These are phyloP conservation scores for Eurystomus glaucurus DNA, from an alignment of 2,797 vertebrate species.

Conservation along the genomic window DNA sequence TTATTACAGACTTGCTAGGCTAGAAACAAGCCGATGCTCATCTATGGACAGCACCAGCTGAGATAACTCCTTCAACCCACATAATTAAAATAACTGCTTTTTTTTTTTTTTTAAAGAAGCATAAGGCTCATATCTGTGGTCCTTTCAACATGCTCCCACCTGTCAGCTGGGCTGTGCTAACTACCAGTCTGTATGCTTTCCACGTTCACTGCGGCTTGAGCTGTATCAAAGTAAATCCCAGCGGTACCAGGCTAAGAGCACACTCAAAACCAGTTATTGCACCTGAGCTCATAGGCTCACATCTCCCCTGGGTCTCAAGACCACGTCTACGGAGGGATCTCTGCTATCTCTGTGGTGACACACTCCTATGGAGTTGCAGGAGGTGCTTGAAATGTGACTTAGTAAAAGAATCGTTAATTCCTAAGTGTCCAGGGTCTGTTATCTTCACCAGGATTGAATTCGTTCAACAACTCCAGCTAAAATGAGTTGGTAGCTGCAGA, in stretches of 20 bases:
- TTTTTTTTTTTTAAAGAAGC: background rate
- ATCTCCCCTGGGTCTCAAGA: background rate
- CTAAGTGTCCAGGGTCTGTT: accelerated
- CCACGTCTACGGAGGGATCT: background rate
- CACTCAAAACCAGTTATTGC: background rate
- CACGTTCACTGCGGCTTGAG: accelerated
- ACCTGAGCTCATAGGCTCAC: background rate
- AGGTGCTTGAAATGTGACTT: background rate
- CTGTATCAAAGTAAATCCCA: background rate
- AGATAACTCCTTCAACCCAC: background rate
- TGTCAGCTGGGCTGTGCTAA: background rate
- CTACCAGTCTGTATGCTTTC: background rate
- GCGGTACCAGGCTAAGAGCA: accelerated
- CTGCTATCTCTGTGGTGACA: background rate
- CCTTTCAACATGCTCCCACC: background rate
- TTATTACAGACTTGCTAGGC: background rate
- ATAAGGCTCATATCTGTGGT: background rate
- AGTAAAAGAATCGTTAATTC: background rate
- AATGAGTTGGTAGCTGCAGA: background rate
- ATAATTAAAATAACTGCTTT: background rate
- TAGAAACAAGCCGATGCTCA: background rate
- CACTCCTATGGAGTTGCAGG: accelerated
- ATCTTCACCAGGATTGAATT: background rate
- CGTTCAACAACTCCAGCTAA: accelerated
- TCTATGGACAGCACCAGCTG: background rate